A percentile compares a stretch with the other conserved stretches of the same genome.
Evolutionary conservation across 2,797 vertebrate species (phyloP).

Genomic region (Ispidina picta): DNA sequence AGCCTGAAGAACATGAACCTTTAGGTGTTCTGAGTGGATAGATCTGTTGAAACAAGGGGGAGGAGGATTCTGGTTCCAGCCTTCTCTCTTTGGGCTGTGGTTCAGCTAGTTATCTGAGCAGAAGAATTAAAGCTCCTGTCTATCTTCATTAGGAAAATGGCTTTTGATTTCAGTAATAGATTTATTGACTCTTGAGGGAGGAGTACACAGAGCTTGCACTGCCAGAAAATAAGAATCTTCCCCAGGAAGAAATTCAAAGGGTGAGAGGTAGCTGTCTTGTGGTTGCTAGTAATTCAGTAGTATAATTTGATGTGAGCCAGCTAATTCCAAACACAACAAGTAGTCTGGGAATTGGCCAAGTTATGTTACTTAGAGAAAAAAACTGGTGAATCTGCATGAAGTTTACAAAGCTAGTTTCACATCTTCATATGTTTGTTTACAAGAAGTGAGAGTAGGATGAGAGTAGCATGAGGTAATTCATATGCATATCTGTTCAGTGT

Average conservation of each 20-base stretch:
- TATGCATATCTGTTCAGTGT: neutral
- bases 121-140: neutral
- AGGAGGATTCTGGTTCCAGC: neutral
- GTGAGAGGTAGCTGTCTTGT: neutral
- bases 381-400: neutral
- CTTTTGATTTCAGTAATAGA: neutral
- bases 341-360: neutral
- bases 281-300: neutral
- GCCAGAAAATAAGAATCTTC: neutral
- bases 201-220: neutral
- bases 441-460: neutral
- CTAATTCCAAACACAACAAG: neutral
- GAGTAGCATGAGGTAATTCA: neutral
- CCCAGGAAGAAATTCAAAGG: neutral
- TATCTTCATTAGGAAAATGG: neutral
- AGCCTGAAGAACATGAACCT: neutral
- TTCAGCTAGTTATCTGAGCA: neutral
- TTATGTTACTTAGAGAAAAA: neutral
- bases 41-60: neutral
- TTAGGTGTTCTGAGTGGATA: neutral
- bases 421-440: neutral
- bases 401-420: neutral
- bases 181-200: neutral
- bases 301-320: neutral
- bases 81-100: neutral